A percentile compares a stretch with the other conserved stretches of the same genome.
These are phyloP conservation scores for Cinclus cinclus DNA, from an alignment of 2,113 vertebrate genomes.

Conservation along the genomic window DNA sequence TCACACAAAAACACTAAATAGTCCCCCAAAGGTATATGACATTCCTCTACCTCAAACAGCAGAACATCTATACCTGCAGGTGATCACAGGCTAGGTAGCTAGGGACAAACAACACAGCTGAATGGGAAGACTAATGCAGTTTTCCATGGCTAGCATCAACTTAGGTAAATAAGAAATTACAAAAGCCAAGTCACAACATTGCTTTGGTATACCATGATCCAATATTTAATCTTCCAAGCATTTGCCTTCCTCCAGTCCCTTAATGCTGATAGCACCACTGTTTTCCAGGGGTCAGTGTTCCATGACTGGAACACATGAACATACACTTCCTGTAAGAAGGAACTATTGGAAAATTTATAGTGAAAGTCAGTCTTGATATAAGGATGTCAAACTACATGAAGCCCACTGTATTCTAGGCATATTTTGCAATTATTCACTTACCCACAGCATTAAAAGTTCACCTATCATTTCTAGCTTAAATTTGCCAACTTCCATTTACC, in stretches of 20 bases:
- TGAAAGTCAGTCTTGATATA: neutral
- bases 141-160: neutral
- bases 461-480: neutral
- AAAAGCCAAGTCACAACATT: neutral
- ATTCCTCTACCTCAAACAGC: neutral
- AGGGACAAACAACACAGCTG: neutral
- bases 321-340: neutral
- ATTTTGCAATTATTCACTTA: neutral
- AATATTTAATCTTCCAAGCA: neutral
- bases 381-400: neutral
- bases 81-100: neutral
- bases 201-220: neutral
- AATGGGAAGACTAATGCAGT: neutral
- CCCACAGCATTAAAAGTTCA: neutral
- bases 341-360: neutral
- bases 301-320: neutral
- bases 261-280: neutral
- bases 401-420: neutral
- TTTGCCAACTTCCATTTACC: neutral
- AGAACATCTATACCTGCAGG: neutral
- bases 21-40: neutral
- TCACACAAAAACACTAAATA: neutral
- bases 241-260: neutral
- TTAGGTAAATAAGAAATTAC: neutral
- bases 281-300: neutral